Base-by-base conservation (phyloP, 2,113 vertebrate genomes). In the Acrocephalus arundinaceus region DNA sequence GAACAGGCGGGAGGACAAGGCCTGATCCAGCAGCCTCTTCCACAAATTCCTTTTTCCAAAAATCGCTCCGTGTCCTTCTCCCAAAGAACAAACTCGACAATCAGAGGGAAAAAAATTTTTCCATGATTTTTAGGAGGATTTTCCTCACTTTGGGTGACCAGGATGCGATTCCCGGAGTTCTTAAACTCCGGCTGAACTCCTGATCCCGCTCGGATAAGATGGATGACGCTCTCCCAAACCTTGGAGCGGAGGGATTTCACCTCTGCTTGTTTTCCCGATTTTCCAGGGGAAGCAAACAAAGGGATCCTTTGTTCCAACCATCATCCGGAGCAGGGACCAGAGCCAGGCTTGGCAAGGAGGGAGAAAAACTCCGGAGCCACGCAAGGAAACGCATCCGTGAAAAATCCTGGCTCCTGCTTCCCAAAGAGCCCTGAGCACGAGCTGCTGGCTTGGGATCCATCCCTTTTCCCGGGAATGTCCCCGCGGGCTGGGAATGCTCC, bases 311-410 rank as follows among this genome's bases (percentile, higher is more conserved):
- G 90, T 94, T 82, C 74, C 77, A 20, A 5, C 2, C 52, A 12
- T n/a, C 77, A 81, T 27, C 13, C 15, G 10, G 76, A 75, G 76
- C 19, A 33, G 85, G 93, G 87, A 75, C 7, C 81, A 13, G 20
- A 43, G 87, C 91, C 95, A 93, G 87, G 85, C 94, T 93, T 91
- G 93, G 96, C 93, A 87, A 74, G 86, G 73, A 71, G 27, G 61
- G 41, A 67, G 70, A 37, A 87, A 61, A 51, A 27, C 89, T 84
- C 55, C 24, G n/a, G 94, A 95, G 93, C 30, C 57, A 17, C 55
- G 12, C 61, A 5, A 12, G 27, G 65, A 35, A 79, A 83, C 11
- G 28, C 54, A 57, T 35, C 86, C 90, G 16, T 33, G 79, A 63
- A 71, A 91, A 91, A 43, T 39, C 78, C 90, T 6, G 31, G 74